Conservation (phyloP, 2,797 vertebrate genomes). For the Anguilla marmorata region DNA sequence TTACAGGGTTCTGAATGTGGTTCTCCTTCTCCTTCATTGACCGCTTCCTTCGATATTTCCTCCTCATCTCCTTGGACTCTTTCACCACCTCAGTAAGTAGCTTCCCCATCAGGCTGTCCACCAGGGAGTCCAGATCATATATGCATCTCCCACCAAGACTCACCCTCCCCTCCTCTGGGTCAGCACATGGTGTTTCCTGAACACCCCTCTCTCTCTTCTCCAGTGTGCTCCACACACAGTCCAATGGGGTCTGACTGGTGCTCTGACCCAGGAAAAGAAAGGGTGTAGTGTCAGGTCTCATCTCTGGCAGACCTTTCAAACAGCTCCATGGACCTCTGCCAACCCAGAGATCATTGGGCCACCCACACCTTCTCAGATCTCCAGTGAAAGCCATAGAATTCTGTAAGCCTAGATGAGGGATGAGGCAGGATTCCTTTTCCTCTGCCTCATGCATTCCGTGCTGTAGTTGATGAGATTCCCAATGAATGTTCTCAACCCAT, state of each 20-base stretch:
- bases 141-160: background rate
- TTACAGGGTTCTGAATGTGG: constrained; percentile 40
- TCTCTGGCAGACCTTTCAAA: background rate
- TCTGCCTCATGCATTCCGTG: background rate
- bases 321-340: background rate
- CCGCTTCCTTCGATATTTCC: constrained; percentile 20
- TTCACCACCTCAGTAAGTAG: constrained; percentile 41
- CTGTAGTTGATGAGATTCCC: background rate
- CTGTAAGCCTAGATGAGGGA: background rate
- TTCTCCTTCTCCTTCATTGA: constrained; percentile 28
- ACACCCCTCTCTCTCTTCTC: background rate
- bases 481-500: background rate
- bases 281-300: background rate
- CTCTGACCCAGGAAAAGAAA: background rate
- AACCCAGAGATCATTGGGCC: background rate
- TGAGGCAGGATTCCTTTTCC: background rate
- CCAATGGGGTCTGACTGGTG: background rate
- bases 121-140: constrained; percentile 31
- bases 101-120: constrained; percentile 40
- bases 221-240: constrained; percentile 5
- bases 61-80: constrained; percentile 38
- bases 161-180: constrained; percentile 1
- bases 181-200: constrained; percentile 17
- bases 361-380: background rate
- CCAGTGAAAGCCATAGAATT: background rate